Base-by-base conservation (phyloP, 2,797 vertebrate species). In the Schizopygopsis pylzovi region DNA sequence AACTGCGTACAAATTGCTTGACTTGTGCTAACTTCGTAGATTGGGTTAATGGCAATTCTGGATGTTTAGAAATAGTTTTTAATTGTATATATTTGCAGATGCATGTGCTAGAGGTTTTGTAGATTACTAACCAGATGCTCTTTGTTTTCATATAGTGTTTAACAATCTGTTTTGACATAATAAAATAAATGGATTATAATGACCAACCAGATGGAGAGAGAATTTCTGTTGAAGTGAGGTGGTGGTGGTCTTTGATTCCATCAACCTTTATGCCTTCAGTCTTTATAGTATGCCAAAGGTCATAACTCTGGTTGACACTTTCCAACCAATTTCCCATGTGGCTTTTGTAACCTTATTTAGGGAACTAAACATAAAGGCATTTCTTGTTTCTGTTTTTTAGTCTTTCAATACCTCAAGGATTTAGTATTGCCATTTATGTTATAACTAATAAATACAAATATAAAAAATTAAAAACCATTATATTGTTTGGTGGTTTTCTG, bases 1-100 rank as follows among this genome's bases (percentile, higher is more conserved):
- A 59, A 59, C 9, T 59, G 41, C 37, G 16, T 43, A 43, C n/a
- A 67, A 80, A 47, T 54, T 28, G n/a, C 22, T 72, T 82, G 49
- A 33, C 2, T 63, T 75, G 33, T 85, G 54, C 33, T 41, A 72
- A 81, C 9, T 85, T 84, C 71, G 52, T 63, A n/a, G 56, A 83
- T 81, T 77, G 68, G 25, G 63, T 72, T 43, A 56, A 76, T 61
- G 16, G 63, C 20, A 61, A 33, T 85, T 49, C 22, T 79, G 22
- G 61, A 56, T 76, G 68, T 61, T 85, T 79, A 65, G 61, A 84
- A 83, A 25, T 72, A 16, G 6, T 76, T 77, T 8, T 49, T 25
- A 59, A n/a, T 39, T 80, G 56, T 70, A 39, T 68, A n/a, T 43
- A 33, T 65, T 67, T 59, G 6, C 45, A 75, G 28, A 13, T 47